A percentile compares a stretch with the other conserved stretches of the same genome.
These are phyloP conservation scores for Catharus ustulatus DNA, from an alignment of 2,797 vertebrate genomes.

Conservation along the genomic window DNA sequence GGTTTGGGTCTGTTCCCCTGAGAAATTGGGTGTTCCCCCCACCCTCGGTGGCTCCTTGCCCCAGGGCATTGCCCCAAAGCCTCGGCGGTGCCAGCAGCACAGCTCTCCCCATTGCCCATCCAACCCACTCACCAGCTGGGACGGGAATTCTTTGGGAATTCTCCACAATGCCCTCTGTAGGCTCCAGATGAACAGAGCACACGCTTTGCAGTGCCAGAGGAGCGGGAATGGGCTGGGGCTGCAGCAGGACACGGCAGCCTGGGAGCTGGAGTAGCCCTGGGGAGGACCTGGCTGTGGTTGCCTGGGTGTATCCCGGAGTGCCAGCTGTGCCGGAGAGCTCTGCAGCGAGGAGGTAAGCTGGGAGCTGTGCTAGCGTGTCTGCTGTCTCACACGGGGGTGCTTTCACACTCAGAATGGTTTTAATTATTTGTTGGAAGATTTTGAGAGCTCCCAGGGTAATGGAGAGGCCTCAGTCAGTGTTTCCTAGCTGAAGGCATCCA, in stretches of 20 bases:
- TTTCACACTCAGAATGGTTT: conserved; percentile 18
- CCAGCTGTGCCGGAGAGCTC: not conserved
- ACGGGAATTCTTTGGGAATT: not conserved
- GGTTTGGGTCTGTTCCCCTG: not conserved
- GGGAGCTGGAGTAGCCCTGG: accelerated
- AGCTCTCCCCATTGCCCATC: not conserved
- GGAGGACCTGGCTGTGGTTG: not conserved
- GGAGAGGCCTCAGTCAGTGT: conserved; percentile 29
- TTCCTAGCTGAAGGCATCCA: conserved; percentile 53
- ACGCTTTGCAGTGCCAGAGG: not conserved
- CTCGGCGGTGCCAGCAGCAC: accelerated
- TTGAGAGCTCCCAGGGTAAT: conserved; percentile 3
- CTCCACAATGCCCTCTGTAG: conserved; percentile 30
- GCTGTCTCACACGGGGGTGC: not conserved
- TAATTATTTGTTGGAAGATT: conserved; percentile 45
- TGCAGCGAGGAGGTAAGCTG: not conserved
- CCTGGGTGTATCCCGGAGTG: not conserved
- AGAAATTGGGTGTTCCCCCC: not conserved
- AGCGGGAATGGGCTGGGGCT: not conserved
- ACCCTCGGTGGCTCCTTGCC: not conserved
- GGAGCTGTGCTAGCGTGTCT: not conserved
- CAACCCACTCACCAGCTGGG: not conserved
- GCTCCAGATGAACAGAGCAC: not conserved
- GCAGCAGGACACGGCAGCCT: not conserved
- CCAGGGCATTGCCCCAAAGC: not conserved